These are phyloP conservation scores for Trachelus troglodyta DNA, from an alignment of 2,888 invertebrate genomes.

Conservation along the genomic window DNA sequence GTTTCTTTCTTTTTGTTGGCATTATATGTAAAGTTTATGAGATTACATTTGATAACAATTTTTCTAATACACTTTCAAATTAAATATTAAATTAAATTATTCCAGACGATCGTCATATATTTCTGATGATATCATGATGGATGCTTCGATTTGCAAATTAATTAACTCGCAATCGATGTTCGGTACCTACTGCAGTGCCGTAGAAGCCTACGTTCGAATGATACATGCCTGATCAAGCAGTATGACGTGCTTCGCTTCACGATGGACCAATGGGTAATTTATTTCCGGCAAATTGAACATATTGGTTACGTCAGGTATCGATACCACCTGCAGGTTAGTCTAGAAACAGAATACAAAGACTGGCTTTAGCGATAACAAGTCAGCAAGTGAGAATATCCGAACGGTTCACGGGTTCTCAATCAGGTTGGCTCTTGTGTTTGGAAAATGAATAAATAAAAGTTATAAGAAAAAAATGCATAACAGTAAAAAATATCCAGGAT, in stretches of 20 bases:
- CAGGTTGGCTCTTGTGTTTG: neutral
- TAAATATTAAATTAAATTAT: neutral
- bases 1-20: no score
- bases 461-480: neutral
- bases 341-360: neutral
- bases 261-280: constrained; percentile 46
- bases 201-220: constrained; percentile 31
- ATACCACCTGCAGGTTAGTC: neutral
- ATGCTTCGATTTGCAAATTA: constrained; percentile 52
- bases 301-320: neutral
- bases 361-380: neutral
- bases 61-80: neutral
- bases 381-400: neutral
- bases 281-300: constrained; percentile 39
- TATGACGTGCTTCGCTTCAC: constrained; percentile 46
- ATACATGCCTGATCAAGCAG: constrained; percentile 50
- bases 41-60: neutral
- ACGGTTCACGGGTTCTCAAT: neutral
- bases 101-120: neutral
- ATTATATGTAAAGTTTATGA: neutral
- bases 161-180: constrained; percentile 52
- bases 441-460: neutral
- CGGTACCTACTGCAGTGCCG: constrained; percentile 8
- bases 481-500: neutral
- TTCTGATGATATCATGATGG: constrained; percentile 13